Conservation (phyloP, 2,797 vertebrate species). For the Hemitrygon akajei region DNA sequence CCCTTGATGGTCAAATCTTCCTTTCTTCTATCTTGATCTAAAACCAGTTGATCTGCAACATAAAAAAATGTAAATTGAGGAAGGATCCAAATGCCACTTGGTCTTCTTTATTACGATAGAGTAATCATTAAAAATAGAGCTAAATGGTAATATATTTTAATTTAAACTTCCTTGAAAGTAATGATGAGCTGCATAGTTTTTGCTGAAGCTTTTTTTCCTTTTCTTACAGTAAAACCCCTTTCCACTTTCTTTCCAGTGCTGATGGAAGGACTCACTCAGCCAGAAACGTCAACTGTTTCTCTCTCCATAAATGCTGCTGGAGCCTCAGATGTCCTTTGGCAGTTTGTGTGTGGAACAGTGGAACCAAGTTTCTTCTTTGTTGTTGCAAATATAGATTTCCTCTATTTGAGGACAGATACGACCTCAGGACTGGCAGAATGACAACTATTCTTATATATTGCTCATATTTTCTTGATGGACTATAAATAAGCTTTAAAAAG, state of each 20-base stretch:
- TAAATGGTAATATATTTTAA: neutral
- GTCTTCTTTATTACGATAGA: neutral
- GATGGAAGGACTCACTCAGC: too few species aligned
- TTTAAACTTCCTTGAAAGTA: neutral
- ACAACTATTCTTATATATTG: neutral
- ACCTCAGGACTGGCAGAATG: neutral
- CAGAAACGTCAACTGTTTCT: too few species aligned
- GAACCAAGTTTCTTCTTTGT: neutral
- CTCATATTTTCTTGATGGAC: neutral
- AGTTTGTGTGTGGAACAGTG: too few species aligned
- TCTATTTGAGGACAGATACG: neutral
- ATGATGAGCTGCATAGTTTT: neutral
- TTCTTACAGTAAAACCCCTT: too few species aligned
- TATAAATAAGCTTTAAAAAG: neutral
- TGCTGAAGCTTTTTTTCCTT: neutral
- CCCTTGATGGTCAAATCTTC: neutral
- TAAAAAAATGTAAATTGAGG: neutral
- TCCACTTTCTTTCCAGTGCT: too few species aligned
- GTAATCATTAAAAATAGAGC: neutral
- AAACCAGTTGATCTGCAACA: conserved; percentile 14
- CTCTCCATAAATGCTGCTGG: too few species aligned
- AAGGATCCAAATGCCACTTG: neutral
- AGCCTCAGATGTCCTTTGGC: too few species aligned
- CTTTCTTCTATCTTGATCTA: neutral
- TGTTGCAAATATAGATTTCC: neutral